Conservation (phyloP, 2,113 vertebrate genomes). For the Scartelaos histophorus region DNA sequence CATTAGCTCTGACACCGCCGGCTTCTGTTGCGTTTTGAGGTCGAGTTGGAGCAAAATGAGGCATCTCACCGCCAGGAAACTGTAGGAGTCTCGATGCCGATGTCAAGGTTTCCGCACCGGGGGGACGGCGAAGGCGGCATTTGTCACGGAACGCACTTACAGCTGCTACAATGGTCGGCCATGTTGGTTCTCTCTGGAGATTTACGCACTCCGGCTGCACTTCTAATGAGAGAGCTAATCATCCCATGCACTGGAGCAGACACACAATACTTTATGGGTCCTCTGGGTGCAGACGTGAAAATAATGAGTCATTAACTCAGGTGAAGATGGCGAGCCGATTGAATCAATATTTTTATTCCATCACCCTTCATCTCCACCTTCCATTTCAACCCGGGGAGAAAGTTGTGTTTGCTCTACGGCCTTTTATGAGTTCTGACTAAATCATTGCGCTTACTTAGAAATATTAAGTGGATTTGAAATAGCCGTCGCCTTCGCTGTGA, state of each 20-base stretch:
- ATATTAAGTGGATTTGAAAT: not conserved
- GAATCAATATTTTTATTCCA: slow-evolving; percentile 52
- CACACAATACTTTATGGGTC: slow-evolving; percentile 57
- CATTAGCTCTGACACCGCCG: not conserved
- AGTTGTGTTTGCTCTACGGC: not conserved
- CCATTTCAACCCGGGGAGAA: not conserved
- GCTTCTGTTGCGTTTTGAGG: not conserved
- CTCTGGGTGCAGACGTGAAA: slow-evolving; percentile 44
- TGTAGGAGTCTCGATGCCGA: slow-evolving; percentile 25
- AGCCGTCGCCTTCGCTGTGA: not conserved
- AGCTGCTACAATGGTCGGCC: slow-evolving; percentile 21
- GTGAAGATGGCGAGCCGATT: slow-evolving; percentile 42
- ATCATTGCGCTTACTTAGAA: not conserved
- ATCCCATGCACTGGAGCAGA: slow-evolving; percentile 52
- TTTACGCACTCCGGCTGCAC: slow-evolving; percentile 51
- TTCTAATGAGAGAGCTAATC: slow-evolving; percentile 66
- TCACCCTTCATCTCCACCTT: slow-evolving; percentile 23
- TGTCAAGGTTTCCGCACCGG: slow-evolving; percentile 24
- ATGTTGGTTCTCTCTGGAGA: slow-evolving; percentile 47
- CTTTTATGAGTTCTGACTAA: not conserved
- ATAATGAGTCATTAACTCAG: slow-evolving; percentile 60
- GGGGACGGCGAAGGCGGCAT: slow-evolving; percentile 6
- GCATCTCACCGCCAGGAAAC: slow-evolving; percentile 34
- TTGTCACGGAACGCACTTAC: slow-evolving; percentile 8
- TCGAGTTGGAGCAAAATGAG: not conserved